Evolutionary conservation across 2,113 vertebrate genomes (phyloP), one percentile per base, ranked within the genome.

Genomic region (Ophiodon elongatus): DNA sequence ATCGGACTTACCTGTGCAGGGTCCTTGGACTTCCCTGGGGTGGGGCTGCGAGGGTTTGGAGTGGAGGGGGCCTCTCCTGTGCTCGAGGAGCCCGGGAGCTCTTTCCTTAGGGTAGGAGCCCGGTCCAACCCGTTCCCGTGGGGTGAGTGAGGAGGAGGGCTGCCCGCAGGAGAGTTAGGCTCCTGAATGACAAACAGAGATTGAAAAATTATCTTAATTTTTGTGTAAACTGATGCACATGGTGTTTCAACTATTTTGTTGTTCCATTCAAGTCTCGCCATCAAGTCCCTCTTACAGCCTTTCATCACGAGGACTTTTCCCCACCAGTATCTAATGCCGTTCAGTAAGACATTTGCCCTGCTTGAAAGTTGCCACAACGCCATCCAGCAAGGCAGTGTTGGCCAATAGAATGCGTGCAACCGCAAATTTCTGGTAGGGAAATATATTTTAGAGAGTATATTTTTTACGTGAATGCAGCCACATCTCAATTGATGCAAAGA

Each of bases 91-190:
- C 91, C 91, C 0, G 95, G 96, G 0, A 94, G 76, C 80, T 97
- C 97, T 86, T 89, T 96, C 37, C 80, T 88, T 21, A 94, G 25
- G 0, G 94, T 84, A 0, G 93, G 92, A 0, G 89, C 89, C 29
- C 95, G 91, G 85, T 96, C 95, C 69, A 96, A 89, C 13, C 96
- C 96, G 5, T 95, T 96, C 10, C 91, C 95, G 6, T 94, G 88
- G 2, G 97, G 95, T 0, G 94, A 90, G 23, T 35, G 85, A 3
- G 90, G 37, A 3, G 90, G 37, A 0, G 96, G 96, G 88, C 96
- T 98, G 80, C 95, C 80, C 0, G 93, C 89, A 27, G 97, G 97
- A 1, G 97, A 98, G 52, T 95, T 91, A 0, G 96, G 95, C 60
- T 97, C 97, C 97, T 98, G 78, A 57, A 72, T 10, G 39, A 83